Evolutionary conservation across 2,888 invertebrate species (phyloP), one percentile per base, ranked within the genome.

Genomic region (Dione juno): DNA sequence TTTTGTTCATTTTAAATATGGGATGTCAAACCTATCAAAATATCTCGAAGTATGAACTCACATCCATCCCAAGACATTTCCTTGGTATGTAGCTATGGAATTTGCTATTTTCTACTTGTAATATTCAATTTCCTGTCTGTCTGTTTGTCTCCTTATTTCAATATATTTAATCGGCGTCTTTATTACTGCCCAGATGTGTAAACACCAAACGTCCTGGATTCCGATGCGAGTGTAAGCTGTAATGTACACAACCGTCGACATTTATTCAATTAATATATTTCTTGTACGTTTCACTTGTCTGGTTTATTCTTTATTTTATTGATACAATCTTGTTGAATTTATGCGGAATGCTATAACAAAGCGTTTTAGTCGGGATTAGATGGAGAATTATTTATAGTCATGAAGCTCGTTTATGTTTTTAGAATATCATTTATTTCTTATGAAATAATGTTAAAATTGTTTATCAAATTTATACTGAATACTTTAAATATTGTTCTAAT

Each of bases 171-270:
- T 76, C 73, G 78, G 67, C 72, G 72, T 75, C 83, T 88, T 88
- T 85, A 88, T 83, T 84, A 80, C 79, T 81, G 79, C 81, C 82
- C 88, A 90, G 88, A 90, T 88, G 87, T 88, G 86, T 85, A 88
- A 90, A 88, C 89, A 89, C 66, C 76, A 74, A 76, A 77, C 69
- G 72, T 69, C 63, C 78, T 77, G 81, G 65, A 84, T 83, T 85
- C 82, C 81, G 78, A 80, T 78, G 74, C 74, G 59, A 76, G 71
- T 69, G 72, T 76, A 61, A 71, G 75, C 73, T 71, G 77, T 80
- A 80, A 79, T 80, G 80, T 79, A 79, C 70, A 78, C 76, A 77
- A 69, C 67, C 78, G 77, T 75, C 76, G 77, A 80, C 78, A 79
- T 80, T 71, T 76, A 72, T 77, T 75, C 66, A 69, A 71, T 77